Conservation (phyloP, 1,140 invertebrate genomes). For the Platyura marginata region DNA sequence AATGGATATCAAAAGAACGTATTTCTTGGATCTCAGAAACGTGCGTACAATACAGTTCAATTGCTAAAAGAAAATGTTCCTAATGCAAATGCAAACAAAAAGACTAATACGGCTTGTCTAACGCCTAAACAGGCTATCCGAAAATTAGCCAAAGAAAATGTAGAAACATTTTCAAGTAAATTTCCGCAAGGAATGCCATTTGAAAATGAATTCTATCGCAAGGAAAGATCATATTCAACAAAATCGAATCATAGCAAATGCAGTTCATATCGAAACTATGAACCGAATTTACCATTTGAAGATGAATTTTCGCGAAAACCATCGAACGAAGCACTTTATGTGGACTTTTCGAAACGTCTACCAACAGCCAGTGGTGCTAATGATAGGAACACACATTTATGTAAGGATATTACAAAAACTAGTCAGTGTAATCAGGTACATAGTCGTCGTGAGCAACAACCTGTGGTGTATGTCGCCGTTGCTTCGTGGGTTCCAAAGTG, state of each 20-base stretch:
- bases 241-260: neutral
- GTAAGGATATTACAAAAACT: neutral
- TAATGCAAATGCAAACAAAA: neutral
- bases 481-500: conserved; percentile 40
- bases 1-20: neutral
- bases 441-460: neutral
- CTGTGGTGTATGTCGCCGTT: conserved; percentile 31
- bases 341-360: conserved; percentile 23
- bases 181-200: conserved; percentile 22
- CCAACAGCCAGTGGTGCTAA: neutral
- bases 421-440: neutral
- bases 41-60: conserved; percentile 14
- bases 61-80: conserved; percentile 17
- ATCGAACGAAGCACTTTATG: conserved; percentile 20
- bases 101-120: neutral
- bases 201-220: conserved; percentile 22
- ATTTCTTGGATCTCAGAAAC: conserved; percentile 13
- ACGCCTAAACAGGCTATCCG: neutral
- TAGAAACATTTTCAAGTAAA: conserved; percentile 16
- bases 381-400: too few species aligned
- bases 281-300: conserved; percentile 2
- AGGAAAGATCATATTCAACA: conserved; percentile 14
- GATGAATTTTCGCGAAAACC: conserved; percentile 23
- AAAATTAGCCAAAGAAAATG: conserved; percentile 6
- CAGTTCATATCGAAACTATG: conserved; percentile 5